Percentiles rank a stretch among this genome's conserved stretches.
phyloP scores from a whole-genome alignment of 2,113 vertebrate species.

The Percina caprodes region DNA sequence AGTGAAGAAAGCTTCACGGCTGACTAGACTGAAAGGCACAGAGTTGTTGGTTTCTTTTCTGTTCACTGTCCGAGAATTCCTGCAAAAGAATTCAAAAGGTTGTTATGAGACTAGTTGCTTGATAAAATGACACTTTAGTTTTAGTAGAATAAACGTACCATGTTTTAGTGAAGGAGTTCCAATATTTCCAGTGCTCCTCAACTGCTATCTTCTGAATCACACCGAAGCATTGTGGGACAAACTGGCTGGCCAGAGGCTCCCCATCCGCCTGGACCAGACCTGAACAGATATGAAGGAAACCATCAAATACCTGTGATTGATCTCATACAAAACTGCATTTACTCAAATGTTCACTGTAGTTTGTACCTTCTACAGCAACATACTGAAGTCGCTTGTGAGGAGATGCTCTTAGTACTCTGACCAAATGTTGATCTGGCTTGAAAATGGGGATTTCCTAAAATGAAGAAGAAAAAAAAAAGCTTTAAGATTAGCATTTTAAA shows the following conservation, averaged over 20 bases:
- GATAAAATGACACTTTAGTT: not conserved
- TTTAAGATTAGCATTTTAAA: not conserved
- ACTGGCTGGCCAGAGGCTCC: conserved; percentile 79
- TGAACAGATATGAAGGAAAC: conserved; percentile 34
- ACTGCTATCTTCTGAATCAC: conserved; percentile 78
- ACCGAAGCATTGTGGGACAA: conserved; percentile 76
- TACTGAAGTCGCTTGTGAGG: conserved; percentile 76
- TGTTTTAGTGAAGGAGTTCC: conserved; percentile 65
- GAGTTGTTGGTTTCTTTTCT: conserved; percentile 74
- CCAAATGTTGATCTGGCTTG: conserved; percentile 75
- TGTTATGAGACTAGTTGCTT: not conserved
- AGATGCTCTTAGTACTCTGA: conserved; percentile 69
- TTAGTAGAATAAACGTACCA: conserved; percentile 64
- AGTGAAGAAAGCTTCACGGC: conserved; percentile 55
- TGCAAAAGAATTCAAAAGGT: conserved; percentile 27
- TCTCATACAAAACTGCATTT: not conserved
- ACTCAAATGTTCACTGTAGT: not conserved
- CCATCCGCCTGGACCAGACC: conserved; percentile 77
- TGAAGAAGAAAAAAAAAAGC: not conserved
- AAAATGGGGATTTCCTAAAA: conserved; percentile 80
- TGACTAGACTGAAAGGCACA: conserved; percentile 82
- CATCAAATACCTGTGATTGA: accelerated
- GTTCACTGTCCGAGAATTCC: conserved; percentile 70
- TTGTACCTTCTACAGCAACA: conserved; percentile 83
- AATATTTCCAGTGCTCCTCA: conserved; percentile 77